Percentiles rank a stretch among this genome's conserved stretches.
Evolutionary conservation across 2,797 vertebrate genomes (phyloP).

Genomic region (Sylvilagus floridanus): DNA sequence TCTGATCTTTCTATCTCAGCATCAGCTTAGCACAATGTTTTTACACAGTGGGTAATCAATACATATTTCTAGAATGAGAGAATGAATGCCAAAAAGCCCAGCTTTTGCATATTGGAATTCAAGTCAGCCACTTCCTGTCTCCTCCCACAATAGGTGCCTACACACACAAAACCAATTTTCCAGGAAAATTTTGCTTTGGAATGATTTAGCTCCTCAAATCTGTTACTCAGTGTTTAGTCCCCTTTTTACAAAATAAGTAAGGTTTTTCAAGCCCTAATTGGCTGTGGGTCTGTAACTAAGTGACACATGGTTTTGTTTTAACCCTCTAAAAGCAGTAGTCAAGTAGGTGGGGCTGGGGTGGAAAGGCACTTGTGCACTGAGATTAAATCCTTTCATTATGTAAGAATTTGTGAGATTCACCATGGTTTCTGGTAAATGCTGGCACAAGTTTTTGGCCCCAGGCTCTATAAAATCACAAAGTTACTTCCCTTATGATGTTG

Average conservation of each 20-base stretch:
- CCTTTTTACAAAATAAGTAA: not conserved
- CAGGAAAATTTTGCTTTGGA: not conserved
- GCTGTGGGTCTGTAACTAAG: conserved; percentile 31
- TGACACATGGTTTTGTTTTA: conserved; percentile 51
- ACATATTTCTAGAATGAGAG: conserved; percentile 40
- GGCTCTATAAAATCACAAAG: conserved; percentile 59
- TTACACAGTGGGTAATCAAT: not conserved
- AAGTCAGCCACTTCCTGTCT: not conserved
- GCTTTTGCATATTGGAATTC: not conserved
- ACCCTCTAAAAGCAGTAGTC: conserved; percentile 7
- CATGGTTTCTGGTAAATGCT: conserved; percentile 66
- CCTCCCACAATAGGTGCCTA: not conserved
- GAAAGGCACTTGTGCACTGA: not conserved
- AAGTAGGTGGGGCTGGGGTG: not conserved
- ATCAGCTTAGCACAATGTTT: not conserved
- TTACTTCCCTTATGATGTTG: conserved; percentile 29
- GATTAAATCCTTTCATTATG: conserved; percentile 6
- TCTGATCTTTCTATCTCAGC: not conserved
- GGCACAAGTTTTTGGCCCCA: conserved; percentile 63
- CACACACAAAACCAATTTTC: not conserved
- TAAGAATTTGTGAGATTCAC: conserved; percentile 73
- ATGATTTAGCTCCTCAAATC: not conserved
- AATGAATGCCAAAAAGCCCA: not conserved
- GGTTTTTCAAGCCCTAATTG: not conserved
- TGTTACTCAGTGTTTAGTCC: not conserved